Percentiles rank a stretch among this genome's conserved stretches.
Conservation (phyloP, 2,113 vertebrate species). For the Strigops habroptila region DNA sequence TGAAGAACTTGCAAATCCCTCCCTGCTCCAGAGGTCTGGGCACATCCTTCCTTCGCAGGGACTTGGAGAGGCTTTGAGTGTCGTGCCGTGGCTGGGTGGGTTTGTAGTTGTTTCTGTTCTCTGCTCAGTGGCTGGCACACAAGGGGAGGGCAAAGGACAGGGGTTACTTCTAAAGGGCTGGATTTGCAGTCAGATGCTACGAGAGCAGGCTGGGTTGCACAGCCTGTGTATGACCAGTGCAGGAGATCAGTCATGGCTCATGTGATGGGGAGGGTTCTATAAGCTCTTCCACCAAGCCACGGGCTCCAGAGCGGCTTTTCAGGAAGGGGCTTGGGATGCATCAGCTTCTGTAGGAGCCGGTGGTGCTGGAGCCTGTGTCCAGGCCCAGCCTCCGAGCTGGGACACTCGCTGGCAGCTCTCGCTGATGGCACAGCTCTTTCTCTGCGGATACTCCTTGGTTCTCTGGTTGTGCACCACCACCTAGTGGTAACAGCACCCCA, state of each 20-base stretch:
- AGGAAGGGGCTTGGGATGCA: neutral
- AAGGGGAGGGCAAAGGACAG: neutral
- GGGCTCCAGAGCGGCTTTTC: neutral
- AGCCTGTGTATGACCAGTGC: accelerated
- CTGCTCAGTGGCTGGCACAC: accelerated
- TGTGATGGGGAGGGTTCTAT: neutral
- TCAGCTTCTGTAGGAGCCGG: neutral
- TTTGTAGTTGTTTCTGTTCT: neutral
- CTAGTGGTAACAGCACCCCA: neutral
- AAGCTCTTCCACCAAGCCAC: accelerated
- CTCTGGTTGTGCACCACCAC: neutral
- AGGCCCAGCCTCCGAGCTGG: neutral
- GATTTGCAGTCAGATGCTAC: accelerated
- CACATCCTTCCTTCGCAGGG: accelerated
- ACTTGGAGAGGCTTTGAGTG: neutral
- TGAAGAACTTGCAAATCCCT: neutral
- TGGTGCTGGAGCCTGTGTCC: neutral
- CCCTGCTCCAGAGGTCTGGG: neutral
- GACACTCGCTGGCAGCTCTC: neutral
- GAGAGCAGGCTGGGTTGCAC: neutral
- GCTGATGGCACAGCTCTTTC: neutral
- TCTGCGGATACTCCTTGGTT: accelerated
- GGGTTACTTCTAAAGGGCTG: neutral
- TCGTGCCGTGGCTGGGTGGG: neutral
- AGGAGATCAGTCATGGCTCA: neutral